These are phyloP conservation scores for Crenichthys baileyi DNA, from an alignment of 2,797 vertebrate species.

Conservation along the genomic window DNA sequence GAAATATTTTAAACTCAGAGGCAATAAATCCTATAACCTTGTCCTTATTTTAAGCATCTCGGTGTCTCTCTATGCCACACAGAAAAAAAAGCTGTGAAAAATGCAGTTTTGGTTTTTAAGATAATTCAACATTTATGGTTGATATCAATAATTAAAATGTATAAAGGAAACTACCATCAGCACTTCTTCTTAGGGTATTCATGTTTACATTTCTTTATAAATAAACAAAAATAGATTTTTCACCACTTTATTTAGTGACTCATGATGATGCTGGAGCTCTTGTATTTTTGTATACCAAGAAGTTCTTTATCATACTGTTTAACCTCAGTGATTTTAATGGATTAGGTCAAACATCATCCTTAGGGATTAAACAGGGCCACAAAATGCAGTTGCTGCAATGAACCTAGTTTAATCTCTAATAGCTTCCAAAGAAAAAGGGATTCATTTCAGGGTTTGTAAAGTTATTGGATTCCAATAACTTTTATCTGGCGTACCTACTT, in stretches of 20 bases:
- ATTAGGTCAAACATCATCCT: neutral
- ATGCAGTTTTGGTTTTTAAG: neutral
- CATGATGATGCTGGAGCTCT: neutral
- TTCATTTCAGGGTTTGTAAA: constrained; percentile 1
- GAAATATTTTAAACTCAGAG: neutral
- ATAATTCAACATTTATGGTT: neutral
- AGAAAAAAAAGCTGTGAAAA: neutral
- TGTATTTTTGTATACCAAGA: neutral
- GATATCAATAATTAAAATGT: neutral
- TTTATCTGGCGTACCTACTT: neutral
- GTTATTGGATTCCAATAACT: constrained; percentile 4
- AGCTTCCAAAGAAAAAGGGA: neutral
- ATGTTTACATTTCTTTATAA: neutral
- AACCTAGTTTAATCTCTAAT: neutral
- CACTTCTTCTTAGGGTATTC: neutral
- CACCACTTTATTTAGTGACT: neutral
- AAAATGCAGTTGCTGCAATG: constrained; percentile 1
- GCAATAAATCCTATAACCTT: neutral
- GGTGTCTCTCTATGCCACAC: neutral
- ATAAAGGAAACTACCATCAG: neutral
- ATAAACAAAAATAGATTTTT: neutral
- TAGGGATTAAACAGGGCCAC: neutral
- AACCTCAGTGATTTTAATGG: constrained; percentile 4
- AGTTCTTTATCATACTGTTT: neutral
- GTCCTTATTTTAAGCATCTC: neutral